Percentiles rank a stretch among this genome's conserved stretches.
Evolutionary conservation across 1,140 invertebrate genomes (phyloP).

Genomic region (Drosophila eugracilis): DNA sequence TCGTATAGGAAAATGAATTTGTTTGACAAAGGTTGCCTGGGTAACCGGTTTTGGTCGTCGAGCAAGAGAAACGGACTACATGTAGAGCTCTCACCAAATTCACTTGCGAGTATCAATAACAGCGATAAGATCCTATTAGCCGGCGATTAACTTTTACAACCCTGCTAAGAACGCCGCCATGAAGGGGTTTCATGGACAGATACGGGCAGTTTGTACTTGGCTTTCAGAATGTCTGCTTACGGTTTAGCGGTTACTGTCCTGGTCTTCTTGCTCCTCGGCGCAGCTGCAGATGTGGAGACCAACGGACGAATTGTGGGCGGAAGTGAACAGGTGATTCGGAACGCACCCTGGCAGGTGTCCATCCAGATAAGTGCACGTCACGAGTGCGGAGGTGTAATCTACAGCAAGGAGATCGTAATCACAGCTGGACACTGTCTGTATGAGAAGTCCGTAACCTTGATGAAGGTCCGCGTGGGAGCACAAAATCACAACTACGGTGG

Average conservation of each 20-base stretch:
- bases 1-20: slow-evolving; percentile 9
- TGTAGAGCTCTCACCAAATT: slow-evolving; percentile 1
- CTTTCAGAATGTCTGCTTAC: slow-evolving; percentile 12
- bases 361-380: slow-evolving; percentile 85
- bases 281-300: not conserved
- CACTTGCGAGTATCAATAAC: slow-evolving; percentile 15
- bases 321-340: slow-evolving; percentile 84
- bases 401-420: slow-evolving; percentile 86
- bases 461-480: slow-evolving; percentile 69
- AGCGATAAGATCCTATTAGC: slow-evolving; percentile 59
- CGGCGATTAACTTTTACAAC: slow-evolving; percentile 64
- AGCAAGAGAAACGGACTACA: not conserved
- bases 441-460: slow-evolving; percentile 51
- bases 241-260: slow-evolving; percentile 5
- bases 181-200: slow-evolving; percentile 7
- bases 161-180: slow-evolving; percentile 36
- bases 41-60: slow-evolving; percentile 28
- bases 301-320: slow-evolving; percentile 86
- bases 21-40: slow-evolving; percentile 61
- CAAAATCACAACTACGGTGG: slow-evolving; percentile 58
- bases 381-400: slow-evolving; percentile 87
- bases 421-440: slow-evolving; percentile 87
- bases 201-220: slow-evolving; percentile 37
- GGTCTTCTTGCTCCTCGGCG: slow-evolving; percentile 6
- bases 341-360: slow-evolving; percentile 87